Conservation (phyloP, 37 sponge, comb jelly and placozoan species). For the Beroe forskalii region DNA sequence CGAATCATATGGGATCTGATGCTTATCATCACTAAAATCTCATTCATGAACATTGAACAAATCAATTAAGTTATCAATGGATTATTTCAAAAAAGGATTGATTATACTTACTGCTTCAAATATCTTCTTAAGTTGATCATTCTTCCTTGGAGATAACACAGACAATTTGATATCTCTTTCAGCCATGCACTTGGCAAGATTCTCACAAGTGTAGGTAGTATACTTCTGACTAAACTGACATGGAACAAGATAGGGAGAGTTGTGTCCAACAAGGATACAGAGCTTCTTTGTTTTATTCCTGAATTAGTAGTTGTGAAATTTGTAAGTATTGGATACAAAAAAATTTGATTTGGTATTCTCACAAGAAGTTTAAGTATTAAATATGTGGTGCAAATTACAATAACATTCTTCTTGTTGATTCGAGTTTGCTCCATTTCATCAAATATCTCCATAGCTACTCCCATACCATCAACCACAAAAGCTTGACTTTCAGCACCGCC, state of each 20-base stretch:
- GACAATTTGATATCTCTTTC: slow-evolving; percentile 24
- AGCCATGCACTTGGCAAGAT: slow-evolving; percentile 54
- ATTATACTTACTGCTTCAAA: slow-evolving; percentile 61
- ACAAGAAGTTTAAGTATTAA: no score
- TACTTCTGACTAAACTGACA: slow-evolving; percentile 51
- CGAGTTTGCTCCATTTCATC: slow-evolving; percentile 42
- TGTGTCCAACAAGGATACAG: slow-evolving; percentile 44
- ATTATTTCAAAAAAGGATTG: no score
- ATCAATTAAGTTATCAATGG: no score
- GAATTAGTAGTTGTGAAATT: background rate
- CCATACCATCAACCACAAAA: slow-evolving; percentile 60
- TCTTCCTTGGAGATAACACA: slow-evolving; percentile 22
- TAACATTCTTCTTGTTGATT: slow-evolving; percentile 24
- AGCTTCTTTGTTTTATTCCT: slow-evolving; percentile 28
- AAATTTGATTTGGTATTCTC: background rate
- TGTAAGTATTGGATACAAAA: background rate
- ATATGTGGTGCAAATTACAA: no score
- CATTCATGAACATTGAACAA: no score
- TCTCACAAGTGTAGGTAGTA: slow-evolving; percentile 14
- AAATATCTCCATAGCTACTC: slow-evolving; percentile 45
- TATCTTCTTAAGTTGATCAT: slow-evolving; percentile 42
- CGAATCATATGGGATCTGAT: no score
- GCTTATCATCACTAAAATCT: no score
- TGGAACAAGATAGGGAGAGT: slow-evolving; percentile 29
- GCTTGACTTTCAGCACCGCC: slow-evolving; percentile 36